Evolutionary conservation across 2,888 invertebrate species (phyloP).

Genomic region (Tachina lurida): DNA sequence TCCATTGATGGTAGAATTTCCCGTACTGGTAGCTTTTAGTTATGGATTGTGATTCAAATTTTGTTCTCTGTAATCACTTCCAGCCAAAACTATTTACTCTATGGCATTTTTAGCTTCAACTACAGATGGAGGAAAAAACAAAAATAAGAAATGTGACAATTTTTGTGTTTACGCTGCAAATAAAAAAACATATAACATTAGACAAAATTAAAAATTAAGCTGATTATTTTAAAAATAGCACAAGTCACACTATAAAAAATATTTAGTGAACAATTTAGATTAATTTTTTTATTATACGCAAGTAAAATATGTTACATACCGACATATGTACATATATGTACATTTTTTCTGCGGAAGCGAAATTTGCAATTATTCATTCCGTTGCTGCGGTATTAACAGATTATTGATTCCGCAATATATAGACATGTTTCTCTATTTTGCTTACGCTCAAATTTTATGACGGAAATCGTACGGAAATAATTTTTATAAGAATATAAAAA

Average conservation of each 20-base stretch:
- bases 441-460: too few relatives aligned
- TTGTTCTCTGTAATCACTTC: conserved; percentile 30
- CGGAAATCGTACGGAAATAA: too few relatives aligned
- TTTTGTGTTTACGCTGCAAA: conserved; percentile 80
- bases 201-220: conserved; percentile 25
- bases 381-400: too few relatives aligned
- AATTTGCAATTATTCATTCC: too few relatives aligned
- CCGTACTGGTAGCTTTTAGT: conserved; percentile 25
- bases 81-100: conserved; percentile 53
- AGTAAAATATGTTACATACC: too few relatives aligned
- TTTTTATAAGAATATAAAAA: too few relatives aligned
- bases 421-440: too few relatives aligned
- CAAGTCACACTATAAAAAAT: neutral
- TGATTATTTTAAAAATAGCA: neutral
- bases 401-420: too few relatives aligned
- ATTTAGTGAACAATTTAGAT: too few relatives aligned
- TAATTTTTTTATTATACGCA: too few relatives aligned
- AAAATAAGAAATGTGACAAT: conserved; percentile 61
- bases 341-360: too few relatives aligned
- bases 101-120: conserved; percentile 71
- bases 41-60: conserved; percentile 11
- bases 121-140: conserved; percentile 65
- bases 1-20: conserved; percentile 10
- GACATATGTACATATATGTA: too few relatives aligned
- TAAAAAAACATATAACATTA: conserved; percentile 69